Evolutionary conservation across 2,797 vertebrate species (phyloP), one percentile per base, ranked within the genome.

Genomic region (Atherinosoma microstoma): DNA sequence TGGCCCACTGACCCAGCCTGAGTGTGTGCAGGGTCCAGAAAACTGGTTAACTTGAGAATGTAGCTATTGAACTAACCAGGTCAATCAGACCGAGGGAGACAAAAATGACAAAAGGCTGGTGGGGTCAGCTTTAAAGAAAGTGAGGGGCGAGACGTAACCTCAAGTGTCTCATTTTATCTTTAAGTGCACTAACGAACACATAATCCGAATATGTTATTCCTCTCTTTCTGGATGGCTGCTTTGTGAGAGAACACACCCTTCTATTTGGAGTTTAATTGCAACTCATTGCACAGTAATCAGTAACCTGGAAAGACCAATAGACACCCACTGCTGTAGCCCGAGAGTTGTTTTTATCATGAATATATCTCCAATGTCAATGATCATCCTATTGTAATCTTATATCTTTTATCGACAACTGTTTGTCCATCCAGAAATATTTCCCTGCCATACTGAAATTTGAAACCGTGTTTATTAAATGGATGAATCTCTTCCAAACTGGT

Each of bases 61-160:
- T 6, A 7, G 69, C 80, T 72, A 84, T 88, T 89, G 78, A 91
- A 77, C 58, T 63, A 92, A 92, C 78, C 83, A 80, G 91, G 91
- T 91, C 87, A 89, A 71, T 58, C 75, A 35, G 70, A 64, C 57
- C 73, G 67, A 77, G 20, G 5, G 42, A 73, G 58, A 86, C 82
- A 91, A 88, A 84, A 70, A 75, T 42, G 27, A 29, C 29, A 57
- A 18, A 22, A 24, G 36, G 73, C 63, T 77, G 45, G 0, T 42
- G 2, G 34, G 35, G 58, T 72, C 32, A 38, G 16, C 49, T 32
- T 75, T 65, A 75, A 59, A 63, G 64, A 67, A 65, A 78, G 60
- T 67, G 12, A 36, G 11, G 24, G 22, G 62, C 10, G 1, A 10
- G 36, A 66, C n/a, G 4, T 76, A 30, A 66, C 58, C 57, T 30